Evolutionary conservation across 92 coral and sea anemone species (phyloP).

Genomic region (Chrysogorgia sp.): DNA sequence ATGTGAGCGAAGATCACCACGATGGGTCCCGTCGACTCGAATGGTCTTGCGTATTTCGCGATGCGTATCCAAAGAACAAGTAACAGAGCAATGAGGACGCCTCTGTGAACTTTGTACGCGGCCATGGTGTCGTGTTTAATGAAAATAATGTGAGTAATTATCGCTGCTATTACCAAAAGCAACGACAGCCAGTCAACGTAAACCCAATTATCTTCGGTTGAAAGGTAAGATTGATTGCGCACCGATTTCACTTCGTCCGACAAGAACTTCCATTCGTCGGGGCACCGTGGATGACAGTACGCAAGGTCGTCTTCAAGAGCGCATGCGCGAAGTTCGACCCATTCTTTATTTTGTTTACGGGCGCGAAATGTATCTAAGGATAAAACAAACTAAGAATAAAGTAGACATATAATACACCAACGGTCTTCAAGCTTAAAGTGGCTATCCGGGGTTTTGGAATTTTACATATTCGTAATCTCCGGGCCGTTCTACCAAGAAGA

Average conservation of each 20-base stretch:
- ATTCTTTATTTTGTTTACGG: neutral
- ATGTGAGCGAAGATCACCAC: constrained; percentile 1
- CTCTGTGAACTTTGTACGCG: neutral
- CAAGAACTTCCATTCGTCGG: neutral
- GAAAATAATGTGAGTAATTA: neutral
- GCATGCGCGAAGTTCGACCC: neutral
- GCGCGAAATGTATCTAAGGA: neutral
- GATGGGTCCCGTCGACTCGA: neutral
- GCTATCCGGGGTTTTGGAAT: too few relatives aligned
- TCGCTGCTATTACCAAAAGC: neutral
- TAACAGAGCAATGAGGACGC: neutral
- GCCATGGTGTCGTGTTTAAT: neutral
- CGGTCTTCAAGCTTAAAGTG: too few relatives aligned
- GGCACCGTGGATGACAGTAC: constrained; percentile 10
- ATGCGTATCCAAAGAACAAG: neutral
- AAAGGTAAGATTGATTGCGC: neutral
- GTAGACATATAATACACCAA: too few relatives aligned
- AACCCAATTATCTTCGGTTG: neutral
- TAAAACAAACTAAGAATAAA: too few relatives aligned
- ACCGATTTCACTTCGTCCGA: neutral
- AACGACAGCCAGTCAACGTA: constrained; percentile 4
- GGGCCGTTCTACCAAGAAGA: too few relatives aligned
- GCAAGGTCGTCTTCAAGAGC: neutral
- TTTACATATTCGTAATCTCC: too few relatives aligned
- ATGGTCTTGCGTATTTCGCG: constrained; percentile 1